Evolutionary conservation across 2,888 invertebrate genomes (phyloP).

Genomic region (Anaspis maculata): DNA sequence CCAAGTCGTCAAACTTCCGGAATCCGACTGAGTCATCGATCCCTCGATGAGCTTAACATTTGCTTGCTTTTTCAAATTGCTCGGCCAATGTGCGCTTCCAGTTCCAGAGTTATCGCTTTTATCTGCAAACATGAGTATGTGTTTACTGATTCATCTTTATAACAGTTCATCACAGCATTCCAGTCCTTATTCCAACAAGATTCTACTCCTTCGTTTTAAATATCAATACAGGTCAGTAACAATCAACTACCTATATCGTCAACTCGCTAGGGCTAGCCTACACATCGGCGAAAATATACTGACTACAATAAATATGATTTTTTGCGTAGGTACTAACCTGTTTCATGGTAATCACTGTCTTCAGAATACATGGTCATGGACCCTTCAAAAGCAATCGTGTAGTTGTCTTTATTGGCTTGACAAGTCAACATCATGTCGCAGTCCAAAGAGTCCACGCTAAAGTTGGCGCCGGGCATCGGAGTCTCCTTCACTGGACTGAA

Average conservation of each 20-base stretch:
- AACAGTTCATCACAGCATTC: too few species aligned
- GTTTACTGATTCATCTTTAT: too few species aligned
- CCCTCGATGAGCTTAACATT: conserved; percentile 44
- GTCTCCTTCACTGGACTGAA: conserved; percentile 85
- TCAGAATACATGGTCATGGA: conserved; percentile 78
- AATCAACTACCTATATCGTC: too few species aligned
- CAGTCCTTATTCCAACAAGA: too few species aligned
- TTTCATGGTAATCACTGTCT: conserved; percentile 63
- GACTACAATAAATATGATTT: not conserved
- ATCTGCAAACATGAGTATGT: conserved; percentile 25
- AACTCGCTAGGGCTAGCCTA: not conserved
- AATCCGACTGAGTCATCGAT: conserved; percentile 83
- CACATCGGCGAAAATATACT: not conserved
- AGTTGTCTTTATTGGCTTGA: conserved; percentile 88
- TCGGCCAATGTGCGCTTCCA: conserved; percentile 33
- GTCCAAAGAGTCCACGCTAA: conserved; percentile 86
- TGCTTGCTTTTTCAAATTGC: conserved; percentile 25
- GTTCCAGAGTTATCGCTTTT: conserved; percentile 32
- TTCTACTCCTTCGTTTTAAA: too few species aligned
- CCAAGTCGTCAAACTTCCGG: conserved; percentile 77
- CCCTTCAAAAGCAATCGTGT: conserved; percentile 91
- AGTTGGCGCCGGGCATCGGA: conserved; percentile 63
- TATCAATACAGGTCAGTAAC: too few species aligned
- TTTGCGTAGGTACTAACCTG: conserved; percentile 29
- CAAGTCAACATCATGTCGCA: conserved; percentile 86